These are phyloP conservation scores for Lipophrys pholis DNA, from an alignment of 2,113 vertebrate genomes.

Conservation along the genomic window DNA sequence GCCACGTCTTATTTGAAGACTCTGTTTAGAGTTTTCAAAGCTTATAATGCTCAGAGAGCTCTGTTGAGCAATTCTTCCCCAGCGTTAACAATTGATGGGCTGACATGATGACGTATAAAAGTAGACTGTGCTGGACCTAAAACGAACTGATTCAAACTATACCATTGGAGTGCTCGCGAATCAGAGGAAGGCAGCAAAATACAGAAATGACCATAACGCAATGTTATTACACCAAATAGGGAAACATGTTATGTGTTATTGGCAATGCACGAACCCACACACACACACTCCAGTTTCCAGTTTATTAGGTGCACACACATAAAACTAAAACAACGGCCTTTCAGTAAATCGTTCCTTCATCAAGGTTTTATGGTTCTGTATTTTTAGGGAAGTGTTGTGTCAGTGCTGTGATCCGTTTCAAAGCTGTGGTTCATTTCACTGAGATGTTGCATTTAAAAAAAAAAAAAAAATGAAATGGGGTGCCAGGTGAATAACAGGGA, in stretches of 20 bases:
- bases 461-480: no score
- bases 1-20: conserved; percentile 2
- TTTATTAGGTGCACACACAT: neutral
- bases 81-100: no score
- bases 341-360: neutral
- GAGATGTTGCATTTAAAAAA: neutral
- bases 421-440: neutral
- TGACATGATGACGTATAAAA: no score
- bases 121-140: no score
- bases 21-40: neutral
- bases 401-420: no score
- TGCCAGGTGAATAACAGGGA: neutral
- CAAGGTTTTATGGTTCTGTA: neutral
- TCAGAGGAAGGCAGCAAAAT: conserved; percentile 2
- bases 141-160: no score
- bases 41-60: neutral
- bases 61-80: no score
- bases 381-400: conserved; percentile 1
- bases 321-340: neutral
- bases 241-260: conserved; percentile 15
- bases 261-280: neutral
- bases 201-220: neutral
- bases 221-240: conserved; percentile 18
- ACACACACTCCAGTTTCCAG: neutral
- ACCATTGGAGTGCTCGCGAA: neutral